Evolutionary conservation across 2,113 vertebrate species (phyloP).

Genomic region (Sorex fumeus): DNA sequence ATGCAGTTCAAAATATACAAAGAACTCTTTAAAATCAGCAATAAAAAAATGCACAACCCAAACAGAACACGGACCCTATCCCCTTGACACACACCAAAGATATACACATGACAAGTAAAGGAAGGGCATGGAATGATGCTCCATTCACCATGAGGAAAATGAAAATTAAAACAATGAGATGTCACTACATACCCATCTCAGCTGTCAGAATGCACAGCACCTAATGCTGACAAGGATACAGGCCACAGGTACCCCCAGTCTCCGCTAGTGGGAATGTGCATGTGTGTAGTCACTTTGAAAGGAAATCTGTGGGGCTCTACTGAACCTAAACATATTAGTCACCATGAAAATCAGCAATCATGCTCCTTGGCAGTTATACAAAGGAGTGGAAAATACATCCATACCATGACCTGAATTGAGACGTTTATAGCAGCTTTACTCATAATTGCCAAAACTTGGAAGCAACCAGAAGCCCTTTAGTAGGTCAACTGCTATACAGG

Average conservation of each 20-base stretch:
- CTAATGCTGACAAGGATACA: background rate
- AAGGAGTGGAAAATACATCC: background rate
- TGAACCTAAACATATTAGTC: conserved; percentile 10
- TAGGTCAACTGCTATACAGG: background rate
- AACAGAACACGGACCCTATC: background rate
- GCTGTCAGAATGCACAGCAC: background rate
- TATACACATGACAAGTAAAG: background rate
- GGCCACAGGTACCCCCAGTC: background rate
- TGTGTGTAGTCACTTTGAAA: background rate
- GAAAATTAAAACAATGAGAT: no score
- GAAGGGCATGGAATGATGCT: background rate
- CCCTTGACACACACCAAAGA: background rate
- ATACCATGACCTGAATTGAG: background rate
- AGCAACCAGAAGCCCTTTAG: background rate
- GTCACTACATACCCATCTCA: background rate
- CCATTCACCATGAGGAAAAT: no score
- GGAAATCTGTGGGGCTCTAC: background rate
- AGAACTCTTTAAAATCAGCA: conserved; percentile 17
- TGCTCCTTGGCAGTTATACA: background rate
- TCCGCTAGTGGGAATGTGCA: background rate
- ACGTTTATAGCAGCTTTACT: background rate
- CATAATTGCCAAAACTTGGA: background rate
- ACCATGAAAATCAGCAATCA: background rate
- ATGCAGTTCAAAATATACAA: background rate
- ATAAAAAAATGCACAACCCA: background rate